Evolutionary conservation across 30 jellyfish, hydroid and myxozoan species (phyloP).

Genomic region (Aurelia sp.): DNA sequence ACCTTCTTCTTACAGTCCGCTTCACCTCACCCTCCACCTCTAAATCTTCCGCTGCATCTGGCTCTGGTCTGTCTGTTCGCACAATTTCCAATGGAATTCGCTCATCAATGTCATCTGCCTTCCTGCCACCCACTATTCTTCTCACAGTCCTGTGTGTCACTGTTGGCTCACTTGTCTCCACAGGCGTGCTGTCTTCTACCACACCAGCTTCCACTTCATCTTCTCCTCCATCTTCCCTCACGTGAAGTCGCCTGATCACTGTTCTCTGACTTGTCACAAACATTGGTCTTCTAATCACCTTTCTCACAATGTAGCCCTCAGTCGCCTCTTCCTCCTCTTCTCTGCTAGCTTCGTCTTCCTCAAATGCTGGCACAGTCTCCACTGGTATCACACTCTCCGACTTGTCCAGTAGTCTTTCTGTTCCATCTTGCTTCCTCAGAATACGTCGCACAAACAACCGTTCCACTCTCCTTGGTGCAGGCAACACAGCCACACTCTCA

Average conservation of each 20-base stretch:
- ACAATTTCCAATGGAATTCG: slow-evolving; percentile 70
- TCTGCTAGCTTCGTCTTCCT: slow-evolving; percentile 21
- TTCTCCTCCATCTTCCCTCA: slow-evolving; percentile 52
- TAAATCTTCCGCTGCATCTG: slow-evolving; percentile 59
- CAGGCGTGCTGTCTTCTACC: slow-evolving; percentile 52
- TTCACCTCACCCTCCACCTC: slow-evolving; percentile 70
- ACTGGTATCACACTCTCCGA: slow-evolving; percentile 5
- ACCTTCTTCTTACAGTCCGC: slow-evolving; percentile 78
- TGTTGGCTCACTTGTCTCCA: slow-evolving; percentile 55
- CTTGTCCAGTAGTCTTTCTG: background rate
- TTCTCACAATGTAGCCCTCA: slow-evolving; percentile 34
- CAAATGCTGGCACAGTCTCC: slow-evolving; percentile 15
- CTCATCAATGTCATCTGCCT: slow-evolving; percentile 32
- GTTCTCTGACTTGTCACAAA: slow-evolving; percentile 80
- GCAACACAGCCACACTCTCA: background rate
- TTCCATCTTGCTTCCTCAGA: slow-evolving; percentile 67
- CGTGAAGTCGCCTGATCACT: slow-evolving; percentile 39
- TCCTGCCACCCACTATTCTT: slow-evolving; percentile 59
- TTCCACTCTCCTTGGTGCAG: slow-evolving; percentile 69
- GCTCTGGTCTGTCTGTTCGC: slow-evolving; percentile 75
- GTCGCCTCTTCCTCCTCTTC: slow-evolving; percentile 29
- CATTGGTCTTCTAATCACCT: slow-evolving; percentile 74
- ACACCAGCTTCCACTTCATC: slow-evolving; percentile 40
- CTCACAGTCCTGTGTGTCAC: slow-evolving; percentile 66
- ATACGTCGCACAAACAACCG: slow-evolving; percentile 80